Conservation (phyloP, 2,113 vertebrate species). For the Eubucco bourcierii region DNA sequence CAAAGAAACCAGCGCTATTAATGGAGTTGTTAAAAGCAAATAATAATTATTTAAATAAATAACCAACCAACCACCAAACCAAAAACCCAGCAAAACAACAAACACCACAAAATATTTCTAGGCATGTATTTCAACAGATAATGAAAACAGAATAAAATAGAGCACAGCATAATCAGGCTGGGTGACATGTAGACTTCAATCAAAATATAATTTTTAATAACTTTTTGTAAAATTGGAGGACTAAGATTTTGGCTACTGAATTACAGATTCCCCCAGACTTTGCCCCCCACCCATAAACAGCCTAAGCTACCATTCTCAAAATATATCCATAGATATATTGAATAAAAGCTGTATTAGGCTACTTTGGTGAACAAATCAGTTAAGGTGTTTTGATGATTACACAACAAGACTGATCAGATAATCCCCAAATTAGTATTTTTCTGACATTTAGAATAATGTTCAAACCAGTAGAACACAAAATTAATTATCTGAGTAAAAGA, state of each 20-base stretch:
- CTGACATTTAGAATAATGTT: neutral
- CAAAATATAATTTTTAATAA: neutral
- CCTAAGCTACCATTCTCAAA: neutral
- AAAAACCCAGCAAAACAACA: no score
- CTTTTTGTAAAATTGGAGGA: neutral
- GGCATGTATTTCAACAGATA: conserved; percentile 26
- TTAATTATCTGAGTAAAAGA: conserved; percentile 21
- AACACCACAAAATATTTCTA: neutral
- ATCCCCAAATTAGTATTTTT: conserved; percentile 34
- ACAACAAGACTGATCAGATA: neutral
- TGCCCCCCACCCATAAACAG: neutral
- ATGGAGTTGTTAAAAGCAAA: neutral
- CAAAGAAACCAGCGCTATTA: neutral
- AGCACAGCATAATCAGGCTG: neutral
- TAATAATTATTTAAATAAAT: neutral
- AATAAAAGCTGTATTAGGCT: neutral
- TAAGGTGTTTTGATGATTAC: conserved; percentile 1
- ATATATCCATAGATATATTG: neutral
- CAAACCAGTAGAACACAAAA: conserved; percentile 17
- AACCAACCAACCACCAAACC: no score
- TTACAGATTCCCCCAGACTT: neutral
- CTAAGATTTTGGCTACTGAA: neutral
- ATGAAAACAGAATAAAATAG: neutral
- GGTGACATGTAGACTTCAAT: neutral
- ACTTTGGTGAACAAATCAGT: conserved; percentile 11